Base-by-base conservation (phyloP, 2,888 invertebrate genomes). In the Dasypogon diadema region DNA sequence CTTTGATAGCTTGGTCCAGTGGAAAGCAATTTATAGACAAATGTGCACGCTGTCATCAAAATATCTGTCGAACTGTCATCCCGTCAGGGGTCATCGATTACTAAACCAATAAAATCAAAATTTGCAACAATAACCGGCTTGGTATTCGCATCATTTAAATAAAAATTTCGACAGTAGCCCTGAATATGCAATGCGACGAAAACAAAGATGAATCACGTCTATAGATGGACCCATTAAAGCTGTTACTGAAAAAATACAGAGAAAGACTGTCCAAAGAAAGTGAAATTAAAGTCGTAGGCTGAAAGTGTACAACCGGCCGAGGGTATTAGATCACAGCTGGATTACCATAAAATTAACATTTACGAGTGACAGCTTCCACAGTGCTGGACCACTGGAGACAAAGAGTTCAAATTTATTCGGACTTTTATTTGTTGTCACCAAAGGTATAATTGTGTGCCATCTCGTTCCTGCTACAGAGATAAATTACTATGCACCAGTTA, bases 311-410 rank as follows among this genome's bases (percentile, higher is more conserved):
- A 22, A 60, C 37, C 18, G 21, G 37, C 60, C 60, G 18, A 60
- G 37, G 60, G 18, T 60, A 21, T 60, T 60, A 60, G 60, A 60
- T 60, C 60, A 60, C 60, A 60, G 37, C 10, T 18, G 34, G 26
- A 60, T 60, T 60, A 60, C 37, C 60, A 60, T 60, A 60, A 60
- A 60, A 60, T 60, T 60, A 60, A 26, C 60, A 60, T 60, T 60
- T 37, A 60, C 60, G 60, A 60, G 18, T 37, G 60, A 16, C 60
- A 60, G 37, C 60, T 60, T 60, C 60, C 60, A 60, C 60, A 37
- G 60, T 60, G 60, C 21, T 37, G 60, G 12, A 60, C 42, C 37
- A 16, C 18, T 14, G 18, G 18, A 60, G 60, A 60, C 37, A 34
- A 60, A 60, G 60, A 60, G 60, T 34, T 42, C 37, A 37, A 37